These are phyloP conservation scores for Xanthorhoe designata DNA, from an alignment of 2,888 invertebrate species.

Conservation along the genomic window DNA sequence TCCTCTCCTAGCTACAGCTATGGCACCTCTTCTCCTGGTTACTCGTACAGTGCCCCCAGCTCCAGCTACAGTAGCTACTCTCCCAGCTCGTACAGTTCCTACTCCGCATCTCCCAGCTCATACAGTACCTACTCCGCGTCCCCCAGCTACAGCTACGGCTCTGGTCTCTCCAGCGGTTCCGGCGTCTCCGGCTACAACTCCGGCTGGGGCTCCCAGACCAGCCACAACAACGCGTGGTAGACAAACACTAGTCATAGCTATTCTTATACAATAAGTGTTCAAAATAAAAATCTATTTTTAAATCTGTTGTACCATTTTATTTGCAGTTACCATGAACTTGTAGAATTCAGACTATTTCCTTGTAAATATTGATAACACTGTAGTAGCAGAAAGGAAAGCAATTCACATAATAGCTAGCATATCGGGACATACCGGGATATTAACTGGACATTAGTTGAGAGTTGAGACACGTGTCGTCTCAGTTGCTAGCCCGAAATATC, in stretches of 20 bases:
- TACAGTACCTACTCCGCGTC: too few species aligned
- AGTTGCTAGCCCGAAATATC: neutral
- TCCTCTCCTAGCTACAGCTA: constrained; percentile 35
- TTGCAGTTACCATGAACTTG: neutral
- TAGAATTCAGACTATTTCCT: too few species aligned
- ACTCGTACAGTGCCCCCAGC: constrained; percentile 28
- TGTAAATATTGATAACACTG: too few species aligned
- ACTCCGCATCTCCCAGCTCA: too few species aligned
- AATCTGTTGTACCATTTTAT: constrained; percentile 5
- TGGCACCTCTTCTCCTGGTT: constrained; percentile 22
- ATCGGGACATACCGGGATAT: neutral
- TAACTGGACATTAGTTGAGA: neutral
- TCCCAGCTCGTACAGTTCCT: constrained; percentile 14
- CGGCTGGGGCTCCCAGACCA: neutral
- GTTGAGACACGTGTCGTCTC: neutral
- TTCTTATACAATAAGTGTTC: constrained; percentile 19
- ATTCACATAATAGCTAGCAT: neutral
- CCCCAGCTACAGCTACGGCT: constrained; percentile 22
- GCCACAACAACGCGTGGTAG: constrained; percentile 23
- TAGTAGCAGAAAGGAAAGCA: neutral
- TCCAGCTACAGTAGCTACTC: constrained; percentile 9
- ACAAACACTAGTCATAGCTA: constrained; percentile 21
- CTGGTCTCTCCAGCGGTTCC: constrained; percentile 26
- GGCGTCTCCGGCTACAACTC: constrained; percentile 7
- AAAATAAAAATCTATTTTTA: constrained; percentile 15